Conservation (phyloP, 2,888 invertebrate genomes). For the Bibio marci region DNA sequence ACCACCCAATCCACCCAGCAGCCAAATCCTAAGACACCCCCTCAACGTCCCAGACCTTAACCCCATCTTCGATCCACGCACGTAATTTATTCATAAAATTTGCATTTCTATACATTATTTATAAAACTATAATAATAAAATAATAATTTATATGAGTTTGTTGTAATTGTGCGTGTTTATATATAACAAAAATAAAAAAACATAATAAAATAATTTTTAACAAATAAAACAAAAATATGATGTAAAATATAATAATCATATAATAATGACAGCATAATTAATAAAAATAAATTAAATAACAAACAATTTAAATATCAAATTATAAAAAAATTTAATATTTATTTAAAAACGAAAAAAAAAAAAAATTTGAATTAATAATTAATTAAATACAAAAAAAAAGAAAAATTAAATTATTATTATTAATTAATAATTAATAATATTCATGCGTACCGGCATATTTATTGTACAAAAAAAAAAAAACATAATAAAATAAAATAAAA, state of each 20-base stretch:
- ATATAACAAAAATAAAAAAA: not conserved
- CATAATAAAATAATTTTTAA: not conserved
- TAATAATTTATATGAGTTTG: too few relatives aligned
- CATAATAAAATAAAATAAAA: too few relatives aligned
- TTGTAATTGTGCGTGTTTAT: constrained; percentile 1
- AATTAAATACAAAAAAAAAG: too few relatives aligned
- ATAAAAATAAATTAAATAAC: not conserved
- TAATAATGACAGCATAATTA: not conserved
- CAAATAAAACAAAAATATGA: not conserved
- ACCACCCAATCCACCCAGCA: too few relatives aligned
- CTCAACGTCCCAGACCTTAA: too few relatives aligned
- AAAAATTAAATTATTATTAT: too few relatives aligned
- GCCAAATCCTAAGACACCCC: too few relatives aligned
- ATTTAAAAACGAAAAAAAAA: not conserved
- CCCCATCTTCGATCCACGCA: too few relatives aligned
- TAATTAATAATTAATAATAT: too few relatives aligned
- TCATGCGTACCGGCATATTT: constrained; percentile 2
- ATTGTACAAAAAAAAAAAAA: constrained; percentile 1
- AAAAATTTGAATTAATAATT: constrained; percentile 2
- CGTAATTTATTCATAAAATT: too few relatives aligned
- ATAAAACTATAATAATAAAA: too few relatives aligned
- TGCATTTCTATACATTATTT: too few relatives aligned
- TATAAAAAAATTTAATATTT: not conserved
- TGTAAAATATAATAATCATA: not conserved
- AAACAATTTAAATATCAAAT: not conserved